phyloP scores from a whole-genome alignment of 2,113 vertebrate genomes.

The Podarcis cretensis region DNA sequence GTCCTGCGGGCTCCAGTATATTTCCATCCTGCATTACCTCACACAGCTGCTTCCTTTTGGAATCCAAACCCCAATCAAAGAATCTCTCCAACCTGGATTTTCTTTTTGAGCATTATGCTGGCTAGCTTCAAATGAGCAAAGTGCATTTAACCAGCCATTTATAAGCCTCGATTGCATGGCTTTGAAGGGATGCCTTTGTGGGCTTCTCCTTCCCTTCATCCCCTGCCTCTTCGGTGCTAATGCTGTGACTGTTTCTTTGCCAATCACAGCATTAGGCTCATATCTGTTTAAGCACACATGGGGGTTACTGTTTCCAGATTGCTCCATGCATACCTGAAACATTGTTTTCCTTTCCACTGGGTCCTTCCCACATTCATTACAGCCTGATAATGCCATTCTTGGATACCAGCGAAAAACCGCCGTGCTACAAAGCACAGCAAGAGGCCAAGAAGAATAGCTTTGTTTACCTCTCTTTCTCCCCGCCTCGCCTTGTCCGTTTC shows the following conservation, averaged over 20 bases:
- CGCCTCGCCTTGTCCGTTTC: slow-evolving; percentile 6
- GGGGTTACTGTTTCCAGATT: slow-evolving; percentile 41
- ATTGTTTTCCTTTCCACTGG: slow-evolving; percentile 31
- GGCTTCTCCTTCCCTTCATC: background rate
- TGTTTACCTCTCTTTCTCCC: slow-evolving; percentile 13
- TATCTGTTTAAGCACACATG: slow-evolving; percentile 41
- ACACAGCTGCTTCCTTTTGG: slow-evolving; percentile 33
- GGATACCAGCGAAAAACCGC: slow-evolving; percentile 47
- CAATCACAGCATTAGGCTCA: slow-evolving; percentile 13
- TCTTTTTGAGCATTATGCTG: slow-evolving; percentile 22
- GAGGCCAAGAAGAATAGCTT: slow-evolving; percentile 26
- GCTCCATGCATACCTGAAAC: slow-evolving; percentile 29
- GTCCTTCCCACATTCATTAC: slow-evolving; percentile 49
- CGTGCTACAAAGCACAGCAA: background rate
- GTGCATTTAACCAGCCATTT: background rate
- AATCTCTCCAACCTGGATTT: slow-evolving; percentile 14
- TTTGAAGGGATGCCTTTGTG: background rate
- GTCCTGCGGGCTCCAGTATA: background rate
- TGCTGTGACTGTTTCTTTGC: slow-evolving; percentile 26
- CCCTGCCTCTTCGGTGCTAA: background rate
- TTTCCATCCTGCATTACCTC: slow-evolving; percentile 12
- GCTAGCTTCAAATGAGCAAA: slow-evolving; percentile 4
- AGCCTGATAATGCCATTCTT: slow-evolving; percentile 53
- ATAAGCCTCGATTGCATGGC: background rate
- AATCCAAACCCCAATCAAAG: slow-evolving; percentile 1